These are phyloP conservation scores for Corvus cornix DNA, from an alignment of 2,113 vertebrate species.

Conservation along the genomic window DNA sequence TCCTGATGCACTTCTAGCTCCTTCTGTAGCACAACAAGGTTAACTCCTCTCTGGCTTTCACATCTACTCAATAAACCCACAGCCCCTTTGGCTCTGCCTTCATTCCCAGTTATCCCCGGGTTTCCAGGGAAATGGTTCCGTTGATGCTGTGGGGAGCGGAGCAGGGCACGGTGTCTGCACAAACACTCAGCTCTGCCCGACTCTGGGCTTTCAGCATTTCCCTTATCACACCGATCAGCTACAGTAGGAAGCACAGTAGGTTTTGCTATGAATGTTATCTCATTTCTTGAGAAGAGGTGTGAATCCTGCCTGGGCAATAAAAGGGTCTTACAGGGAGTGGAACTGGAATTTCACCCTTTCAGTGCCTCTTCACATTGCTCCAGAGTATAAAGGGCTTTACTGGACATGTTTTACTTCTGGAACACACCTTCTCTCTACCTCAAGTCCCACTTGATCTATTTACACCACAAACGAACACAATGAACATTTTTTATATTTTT, in stretches of 20 bases:
- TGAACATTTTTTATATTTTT: conserved; percentile 10
- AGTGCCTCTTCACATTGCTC: neutral
- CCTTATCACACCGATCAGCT: neutral
- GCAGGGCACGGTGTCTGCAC: neutral
- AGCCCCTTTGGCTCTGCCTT: neutral
- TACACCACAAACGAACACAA: neutral
- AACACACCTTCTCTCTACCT: neutral
- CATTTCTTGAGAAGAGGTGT: neutral
- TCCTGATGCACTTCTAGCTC: neutral
- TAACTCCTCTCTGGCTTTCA: neutral
- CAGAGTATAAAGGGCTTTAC: neutral
- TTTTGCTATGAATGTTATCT: neutral
- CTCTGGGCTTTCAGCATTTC: neutral
- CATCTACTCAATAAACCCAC: neutral
- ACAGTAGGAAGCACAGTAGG: neutral
- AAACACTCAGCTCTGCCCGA: neutral
- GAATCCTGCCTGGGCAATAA: neutral
- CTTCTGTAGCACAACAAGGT: neutral
- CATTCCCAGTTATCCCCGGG: neutral
- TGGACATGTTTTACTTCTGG: neutral
- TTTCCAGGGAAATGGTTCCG: neutral
- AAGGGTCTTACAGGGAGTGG: neutral
- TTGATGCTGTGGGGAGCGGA: neutral
- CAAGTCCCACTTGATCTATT: neutral
- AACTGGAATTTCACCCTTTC: neutral